Evolutionary conservation across 2,888 invertebrate genomes (phyloP), one percentile per base, ranked within the genome.

Genomic region (Protodeltote pygarga): DNA sequence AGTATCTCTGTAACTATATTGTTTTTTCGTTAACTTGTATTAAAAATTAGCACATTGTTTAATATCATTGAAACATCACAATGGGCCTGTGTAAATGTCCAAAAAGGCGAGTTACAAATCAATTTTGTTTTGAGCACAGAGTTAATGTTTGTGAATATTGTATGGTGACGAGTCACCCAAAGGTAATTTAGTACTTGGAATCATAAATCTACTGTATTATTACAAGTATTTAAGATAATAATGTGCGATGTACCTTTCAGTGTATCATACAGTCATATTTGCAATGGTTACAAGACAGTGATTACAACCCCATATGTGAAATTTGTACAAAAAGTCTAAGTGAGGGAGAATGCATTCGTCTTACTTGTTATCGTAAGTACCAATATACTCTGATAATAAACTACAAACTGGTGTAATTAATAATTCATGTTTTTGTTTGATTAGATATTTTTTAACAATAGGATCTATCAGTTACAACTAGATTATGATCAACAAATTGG

Each of bases 41-140:
- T n/a, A 24, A 29, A 50, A 37, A 48, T 37, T 50, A 24, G 16
- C 15, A 24, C 17, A 14, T 45, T 27, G 23, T 35, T 28, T 32
- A 42, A 34, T 34, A 9, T 21, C 32, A 34, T 24, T 41, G 3
- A 13, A 44, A 24, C 14, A 33, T 72, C 77, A 82, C 31, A 27
- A 99, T 99, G 99, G 99, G 99, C 59, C 93, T 99, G 58, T 99
- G 99, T 92, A 99, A 99, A 88, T 99, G 99, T 92, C 98, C 99
- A 11, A 98, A 99, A 88, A 94, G 97, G 72, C 96, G 96, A 90
- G 98, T 99, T 58, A 99, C 99, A 46, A 99, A 98, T 92, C 97
- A 99, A 83, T 99, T 99, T 93, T 99, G 99, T 92, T 99, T 98
- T 89, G 99, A 99, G 87, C 99, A 99, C 87, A 93, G 98, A 75